Conservation (phyloP, 2,888 invertebrate genomes). For the Sympetrum striolatum region DNA sequence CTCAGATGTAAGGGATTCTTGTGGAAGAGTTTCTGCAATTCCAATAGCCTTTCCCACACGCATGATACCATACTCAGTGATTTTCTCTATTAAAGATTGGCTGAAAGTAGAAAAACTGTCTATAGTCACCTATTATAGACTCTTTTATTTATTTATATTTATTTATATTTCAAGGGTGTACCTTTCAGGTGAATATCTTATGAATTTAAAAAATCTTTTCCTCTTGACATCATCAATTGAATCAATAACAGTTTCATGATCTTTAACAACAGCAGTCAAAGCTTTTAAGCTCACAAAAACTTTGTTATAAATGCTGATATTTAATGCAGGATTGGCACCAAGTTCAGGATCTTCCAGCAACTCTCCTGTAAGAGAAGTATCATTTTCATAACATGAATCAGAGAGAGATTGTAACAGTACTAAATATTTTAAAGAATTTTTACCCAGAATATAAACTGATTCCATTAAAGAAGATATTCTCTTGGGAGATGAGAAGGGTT, state of each 20-base stretch:
- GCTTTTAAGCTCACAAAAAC: constrained; percentile 44
- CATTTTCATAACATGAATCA: not conserved
- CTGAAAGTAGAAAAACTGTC: not conserved
- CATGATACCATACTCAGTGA: constrained; percentile 41
- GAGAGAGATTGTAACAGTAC: not conserved
- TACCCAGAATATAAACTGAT: not conserved
- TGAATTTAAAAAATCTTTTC: constrained; percentile 46
- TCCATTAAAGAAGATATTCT: not conserved
- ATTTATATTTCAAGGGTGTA: not conserved
- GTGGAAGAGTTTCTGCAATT: constrained; percentile 45
- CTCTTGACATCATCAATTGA: constrained; percentile 47
- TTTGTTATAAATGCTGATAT: not conserved
- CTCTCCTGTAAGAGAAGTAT: not conserved
- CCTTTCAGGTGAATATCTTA: not conserved
- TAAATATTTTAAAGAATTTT: not conserved
- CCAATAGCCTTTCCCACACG: constrained; percentile 48
- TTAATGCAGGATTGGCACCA: not conserved
- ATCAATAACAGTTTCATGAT: constrained; percentile 29
- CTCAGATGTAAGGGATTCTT: constrained; percentile 50
- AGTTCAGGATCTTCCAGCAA: not conserved
- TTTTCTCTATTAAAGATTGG: constrained; percentile 39
- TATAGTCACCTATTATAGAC: not conserved
- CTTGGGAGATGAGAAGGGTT: not conserved
- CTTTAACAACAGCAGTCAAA: constrained; percentile 49
- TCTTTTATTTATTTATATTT: not conserved